phyloP scores from a whole-genome alignment of 2,797 vertebrate genomes.

The Coreius guichenoti region DNA sequence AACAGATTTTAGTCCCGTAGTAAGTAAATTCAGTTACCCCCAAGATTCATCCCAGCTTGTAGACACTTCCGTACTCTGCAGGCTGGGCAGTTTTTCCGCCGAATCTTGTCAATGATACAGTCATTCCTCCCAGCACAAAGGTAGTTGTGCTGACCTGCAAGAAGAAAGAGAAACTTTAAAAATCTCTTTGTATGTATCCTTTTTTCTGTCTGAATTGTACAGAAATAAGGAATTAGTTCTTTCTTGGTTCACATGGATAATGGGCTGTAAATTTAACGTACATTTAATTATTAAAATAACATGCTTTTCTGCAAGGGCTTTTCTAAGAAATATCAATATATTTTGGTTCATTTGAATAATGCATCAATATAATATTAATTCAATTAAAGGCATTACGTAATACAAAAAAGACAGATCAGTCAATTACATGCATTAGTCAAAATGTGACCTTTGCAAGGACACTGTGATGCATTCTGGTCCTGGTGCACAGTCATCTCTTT shows the following conservation, averaged over 20 bases:
- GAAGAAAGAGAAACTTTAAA: slow-evolving; percentile 46
- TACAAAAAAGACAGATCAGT: background rate
- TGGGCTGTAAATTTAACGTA: background rate
- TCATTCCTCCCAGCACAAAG: slow-evolving; percentile 98
- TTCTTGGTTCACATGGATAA: background rate
- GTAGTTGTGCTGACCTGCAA: slow-evolving; percentile 98
- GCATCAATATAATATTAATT: background rate
- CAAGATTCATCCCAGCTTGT: slow-evolving; percentile 99
- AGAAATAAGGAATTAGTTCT: background rate
- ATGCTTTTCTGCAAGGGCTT: background rate
- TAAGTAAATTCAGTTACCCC: slow-evolving; percentile 81
- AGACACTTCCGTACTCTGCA: slow-evolving; percentile 98
- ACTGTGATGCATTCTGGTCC: background rate
- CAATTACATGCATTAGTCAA: background rate
- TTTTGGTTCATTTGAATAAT: background rate
- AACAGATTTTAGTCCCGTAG: background rate
- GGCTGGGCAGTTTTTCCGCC: slow-evolving; percentile 98
- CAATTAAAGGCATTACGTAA: background rate
- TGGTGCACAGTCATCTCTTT: slow-evolving; percentile 3
- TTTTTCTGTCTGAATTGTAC: background rate
- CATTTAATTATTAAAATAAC: background rate
- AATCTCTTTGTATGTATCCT: background rate
- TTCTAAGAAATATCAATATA: background rate
- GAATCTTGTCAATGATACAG: slow-evolving; percentile 99
- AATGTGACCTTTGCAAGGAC: background rate